Base-by-base conservation (phyloP, 2,888 invertebrate genomes). In the Spodoptera picta region DNA sequence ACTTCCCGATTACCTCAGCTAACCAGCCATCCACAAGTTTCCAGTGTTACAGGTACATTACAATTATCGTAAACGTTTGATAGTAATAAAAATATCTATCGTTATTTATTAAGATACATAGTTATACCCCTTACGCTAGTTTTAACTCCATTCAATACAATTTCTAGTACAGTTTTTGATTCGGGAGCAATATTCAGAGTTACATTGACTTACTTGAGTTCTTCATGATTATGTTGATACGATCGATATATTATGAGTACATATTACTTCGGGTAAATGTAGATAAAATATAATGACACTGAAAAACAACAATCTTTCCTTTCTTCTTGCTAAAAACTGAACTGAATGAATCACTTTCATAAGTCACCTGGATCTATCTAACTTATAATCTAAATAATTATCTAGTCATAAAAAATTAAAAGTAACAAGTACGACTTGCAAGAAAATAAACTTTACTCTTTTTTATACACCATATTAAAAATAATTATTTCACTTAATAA, bases 1-100 rank as follows among this genome's bases (percentile, higher is more conserved):
- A 9, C 0, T 46, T 4, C 27, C 49, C n/a, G 24, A 48, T 19
- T 31, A 57, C 41, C 36, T 65, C 46, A 53, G 65, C 60, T 68
- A 75, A 73, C 60, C 75, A 75, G 62, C 59, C 50, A 73, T 45
- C 19, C 57, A 67, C 51, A 69, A 60, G 45, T 47, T 66, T 80
- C 71, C 75, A 76, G 79, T 77, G 66, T 79, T 79, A 80, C 81
- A 80, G 68, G 79, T 73, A 82, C 73, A 71, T 71, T 75, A 73
- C 69, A 79, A 78, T 77, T 47, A 72, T 70, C 62, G 73, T 79
- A 79, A 76, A 76, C 72, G 69, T 76, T 36, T 63, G 67, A 74
- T 69, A 69, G 65, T 79, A 79, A 78, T 66, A 79, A 79, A 79
- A 79, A 79, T 79, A 79, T 79, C 61, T 78, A 74, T 79, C 69